phyloP scores from a whole-genome alignment of 2,113 vertebrate genomes.

The Galbula dea region DNA sequence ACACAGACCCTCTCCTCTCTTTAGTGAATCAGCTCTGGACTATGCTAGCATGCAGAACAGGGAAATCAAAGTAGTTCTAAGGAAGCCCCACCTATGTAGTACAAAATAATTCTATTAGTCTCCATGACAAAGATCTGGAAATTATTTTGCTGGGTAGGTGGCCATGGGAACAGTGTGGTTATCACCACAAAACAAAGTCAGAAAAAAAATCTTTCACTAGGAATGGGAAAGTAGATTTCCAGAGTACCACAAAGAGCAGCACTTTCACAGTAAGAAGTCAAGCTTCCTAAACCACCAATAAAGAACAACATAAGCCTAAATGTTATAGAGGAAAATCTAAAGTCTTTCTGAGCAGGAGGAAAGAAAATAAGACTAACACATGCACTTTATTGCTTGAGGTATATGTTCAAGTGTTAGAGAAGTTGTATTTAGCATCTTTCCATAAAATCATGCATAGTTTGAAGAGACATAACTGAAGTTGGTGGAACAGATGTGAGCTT shows the following conservation, averaged over 20 bases:
- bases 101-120: conserved; percentile 14
- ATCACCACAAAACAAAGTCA: neutral
- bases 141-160: neutral
- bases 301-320: neutral
- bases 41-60: neutral
- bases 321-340: neutral
- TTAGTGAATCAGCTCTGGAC: neutral
- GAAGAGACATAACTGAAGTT: neutral
- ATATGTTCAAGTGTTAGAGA: neutral
- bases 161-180: conserved; percentile 14
- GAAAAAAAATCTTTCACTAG: conserved; percentile 8
- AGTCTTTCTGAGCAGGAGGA: neutral
- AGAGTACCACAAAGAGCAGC: neutral
- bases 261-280: neutral
- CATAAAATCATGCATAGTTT: neutral
- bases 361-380: neutral
- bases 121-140: neutral
- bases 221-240: neutral
- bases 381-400: neutral
- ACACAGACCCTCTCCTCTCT: neutral
- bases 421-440: neutral
- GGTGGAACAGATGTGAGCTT: neutral
- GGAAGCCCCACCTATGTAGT: conserved; percentile 38
- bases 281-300: neutral
- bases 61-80: neutral